Evolutionary conservation across 2,888 invertebrate genomes (phyloP), one percentile per base, ranked within the genome.

Genomic region (Platycheirus rosarum): DNA sequence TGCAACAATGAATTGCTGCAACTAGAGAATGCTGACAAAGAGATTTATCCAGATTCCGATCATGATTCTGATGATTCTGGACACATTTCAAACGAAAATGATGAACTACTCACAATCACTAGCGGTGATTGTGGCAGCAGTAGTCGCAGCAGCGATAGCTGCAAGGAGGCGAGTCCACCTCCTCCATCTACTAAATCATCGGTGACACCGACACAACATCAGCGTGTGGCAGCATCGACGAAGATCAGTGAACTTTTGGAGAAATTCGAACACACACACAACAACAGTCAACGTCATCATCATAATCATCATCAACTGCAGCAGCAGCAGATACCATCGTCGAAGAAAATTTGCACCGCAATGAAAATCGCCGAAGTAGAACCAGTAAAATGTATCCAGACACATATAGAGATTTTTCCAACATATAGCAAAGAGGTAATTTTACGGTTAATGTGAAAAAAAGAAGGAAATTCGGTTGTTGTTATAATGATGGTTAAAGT

Each of bases 31-130:
- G 11, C 13, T 2, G 48, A 62, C 18, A 79, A 82, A 44, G 65
- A 82, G 8, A 44, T 60, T 1, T 82, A 82, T 48, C 70, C 77
- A 42, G 82, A 82, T 55, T 82, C 82, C 1, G 85, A 87, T 70
- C 84, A 85, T 86, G 95, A 95, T 86, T 95, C 95, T 73, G 95
- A 95, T 86, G 95, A 95, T 91, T 95, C 95, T 70, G 95, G 95
- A 77, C 95, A 95, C 90, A 95, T 95, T 85, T 95, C 95, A 57
- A 95, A 95, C 87, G 95, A 95, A 88, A 93, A 93, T 86, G 93
- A 94, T 78, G 86, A 87, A 48, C 75, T 86, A 32, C 68, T 85
- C 29, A 82, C 75, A 0, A 63, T 76, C 29, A 71, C 73, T 14
- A 85, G 85, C 8, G 80, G 77, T 49, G 79, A 69, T 60, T 69